phyloP scores from a whole-genome alignment of 2,113 vertebrate genomes.

The Globicephala melas region DNA sequence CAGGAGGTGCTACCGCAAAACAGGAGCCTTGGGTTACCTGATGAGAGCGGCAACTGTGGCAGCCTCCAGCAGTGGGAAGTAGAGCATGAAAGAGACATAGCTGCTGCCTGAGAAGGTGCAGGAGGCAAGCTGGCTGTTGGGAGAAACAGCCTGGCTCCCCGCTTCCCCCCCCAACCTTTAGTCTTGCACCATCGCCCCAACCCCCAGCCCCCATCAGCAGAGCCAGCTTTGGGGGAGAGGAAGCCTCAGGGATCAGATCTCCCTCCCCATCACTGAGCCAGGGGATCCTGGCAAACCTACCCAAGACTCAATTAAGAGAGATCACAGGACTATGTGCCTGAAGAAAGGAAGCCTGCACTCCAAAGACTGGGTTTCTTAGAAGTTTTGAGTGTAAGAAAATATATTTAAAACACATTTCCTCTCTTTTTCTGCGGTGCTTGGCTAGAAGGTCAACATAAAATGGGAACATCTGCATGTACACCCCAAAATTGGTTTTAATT shows the following conservation, averaged over 20 bases:
- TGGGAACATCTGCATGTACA: background rate
- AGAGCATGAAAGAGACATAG: background rate
- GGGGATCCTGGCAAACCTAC: background rate
- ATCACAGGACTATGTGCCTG: background rate
- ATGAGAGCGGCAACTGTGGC: background rate
- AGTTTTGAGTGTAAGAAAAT: background rate
- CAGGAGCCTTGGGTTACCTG: background rate
- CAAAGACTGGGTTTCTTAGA: background rate
- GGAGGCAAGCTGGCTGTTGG: background rate
- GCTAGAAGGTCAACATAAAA: background rate
- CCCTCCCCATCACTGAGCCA: background rate
- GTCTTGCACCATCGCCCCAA: background rate
- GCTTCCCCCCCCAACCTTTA: background rate
- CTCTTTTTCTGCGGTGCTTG: background rate
- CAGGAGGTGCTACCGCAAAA: accelerated
- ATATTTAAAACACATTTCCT: background rate
- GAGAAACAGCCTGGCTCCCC: background rate
- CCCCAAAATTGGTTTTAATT: background rate
- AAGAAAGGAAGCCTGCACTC: background rate
- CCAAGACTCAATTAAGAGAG: background rate
- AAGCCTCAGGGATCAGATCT: background rate
- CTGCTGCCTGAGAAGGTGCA: background rate
- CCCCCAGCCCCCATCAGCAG: accelerated
- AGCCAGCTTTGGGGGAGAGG: background rate
- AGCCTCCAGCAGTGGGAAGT: background rate